Percentiles rank a stretch among this genome's conserved stretches.
Evolutionary conservation across 2,113 vertebrate species (phyloP).

Genomic region (Pangasianodon hypophthalmus): DNA sequence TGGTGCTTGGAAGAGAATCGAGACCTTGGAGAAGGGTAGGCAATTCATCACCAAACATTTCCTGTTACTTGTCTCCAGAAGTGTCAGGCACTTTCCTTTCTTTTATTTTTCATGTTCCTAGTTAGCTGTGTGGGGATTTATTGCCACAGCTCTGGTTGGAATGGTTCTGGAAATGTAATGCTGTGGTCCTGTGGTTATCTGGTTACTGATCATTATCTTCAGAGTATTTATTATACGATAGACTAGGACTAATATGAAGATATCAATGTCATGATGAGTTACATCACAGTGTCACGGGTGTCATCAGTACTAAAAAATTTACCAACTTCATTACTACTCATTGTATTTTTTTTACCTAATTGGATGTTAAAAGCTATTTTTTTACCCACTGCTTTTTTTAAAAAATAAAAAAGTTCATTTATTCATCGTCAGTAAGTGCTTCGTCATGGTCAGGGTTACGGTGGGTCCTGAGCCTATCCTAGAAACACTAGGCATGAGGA

Average conservation of each 20-base stretch:
- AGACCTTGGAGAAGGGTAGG: neutral
- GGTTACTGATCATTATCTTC: neutral
- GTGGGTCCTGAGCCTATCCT: neutral
- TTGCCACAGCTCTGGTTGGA: neutral
- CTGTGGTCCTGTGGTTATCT: neutral
- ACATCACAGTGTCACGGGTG: neutral
- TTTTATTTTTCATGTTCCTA: slow-evolving; percentile 25
- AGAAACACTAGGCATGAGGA: neutral
- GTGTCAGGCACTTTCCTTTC: slow-evolving; percentile 23
- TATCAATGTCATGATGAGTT: neutral
- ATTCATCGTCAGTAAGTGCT: neutral
- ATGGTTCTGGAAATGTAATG: neutral
- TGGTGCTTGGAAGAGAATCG: slow-evolving; percentile 1
- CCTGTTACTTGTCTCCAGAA: slow-evolving; percentile 45
- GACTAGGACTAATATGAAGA: neutral
- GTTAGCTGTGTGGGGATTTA: slow-evolving; percentile 22
- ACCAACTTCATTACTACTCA: neutral
- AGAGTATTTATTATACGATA: neutral
- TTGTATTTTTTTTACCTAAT: neutral
- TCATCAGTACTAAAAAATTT: neutral
- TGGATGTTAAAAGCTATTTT: neutral
- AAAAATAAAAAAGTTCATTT: neutral
- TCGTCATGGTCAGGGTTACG: neutral
- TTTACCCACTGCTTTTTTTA: neutral
- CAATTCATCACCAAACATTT: slow-evolving; percentile 40